Base-by-base conservation (phyloP, 2,797 vertebrate species). In the Picus viridis region DNA sequence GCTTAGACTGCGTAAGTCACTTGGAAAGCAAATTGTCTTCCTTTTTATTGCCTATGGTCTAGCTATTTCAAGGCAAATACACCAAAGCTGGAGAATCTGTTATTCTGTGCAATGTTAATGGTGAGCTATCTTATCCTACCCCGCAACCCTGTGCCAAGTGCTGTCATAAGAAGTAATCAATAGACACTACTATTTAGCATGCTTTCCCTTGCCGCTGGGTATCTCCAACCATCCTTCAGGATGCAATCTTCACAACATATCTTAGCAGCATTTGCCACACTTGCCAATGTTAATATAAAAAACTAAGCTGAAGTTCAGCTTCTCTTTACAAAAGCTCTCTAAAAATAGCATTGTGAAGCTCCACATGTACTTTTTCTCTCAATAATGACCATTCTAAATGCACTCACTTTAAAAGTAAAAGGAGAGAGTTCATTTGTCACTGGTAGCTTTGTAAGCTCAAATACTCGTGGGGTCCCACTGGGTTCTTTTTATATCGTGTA, bases 21-120 rank as follows among this genome's bases (percentile, higher is more conserved):
- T 19, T 3, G 2, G 30, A 81, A 27, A 64, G 5, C 3, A 81
- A 86, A 91, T 63, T 19, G 6, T 1, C 7, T 27, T 8, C 41
- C 67, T 26, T 6, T 34, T 51, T 75, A 62, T 57, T 61, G 9
- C 29, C 9, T 45, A 10, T 9, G 23, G 26, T 67, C 26, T 20
- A 53, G 4, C 15, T 65, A 4, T 26, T 83, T 83, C 63, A 65
- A 29, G 32, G 13, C 6, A 85, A 65, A 41, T 32, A 27, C 7
- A 41, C 0, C 2, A 22, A 89, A 69, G 9, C 6, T 29, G 12
- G 19, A 76, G 26, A 41, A 88, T 68, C 51, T 74, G 7, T 57
- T 53, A 10, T 58, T 51, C 29, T 81, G n/a, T 0, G 0, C 34
- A 82, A n/a, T 0, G 0, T 26, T 91, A 74, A 59, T 0, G 4